These are phyloP conservation scores for Sanderia malayensis DNA, from an alignment of 30 jellyfish, hydroid and myxozoan genomes.

Conservation along the genomic window DNA sequence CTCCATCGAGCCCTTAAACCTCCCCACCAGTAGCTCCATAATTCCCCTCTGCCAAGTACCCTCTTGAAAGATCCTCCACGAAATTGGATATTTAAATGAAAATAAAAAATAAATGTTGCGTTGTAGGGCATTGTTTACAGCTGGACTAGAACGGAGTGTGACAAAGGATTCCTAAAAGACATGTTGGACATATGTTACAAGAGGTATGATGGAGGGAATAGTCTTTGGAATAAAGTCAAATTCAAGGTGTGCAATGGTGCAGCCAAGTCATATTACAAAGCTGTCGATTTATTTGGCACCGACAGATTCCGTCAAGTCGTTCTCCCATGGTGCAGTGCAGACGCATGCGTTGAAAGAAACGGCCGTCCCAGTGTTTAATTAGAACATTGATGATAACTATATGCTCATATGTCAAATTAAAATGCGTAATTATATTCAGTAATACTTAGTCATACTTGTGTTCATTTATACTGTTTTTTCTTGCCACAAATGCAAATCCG, in stretches of 20 bases:
- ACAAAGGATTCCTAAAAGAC: constrained; percentile 48
- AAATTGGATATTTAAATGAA: too few relatives aligned
- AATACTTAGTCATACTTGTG: too few relatives aligned
- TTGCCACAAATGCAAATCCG: too few relatives aligned
- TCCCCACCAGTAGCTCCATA: too few relatives aligned
- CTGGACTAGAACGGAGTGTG: constrained; percentile 63
- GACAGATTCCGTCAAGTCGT: neutral
- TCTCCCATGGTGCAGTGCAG: constrained; percentile 4
- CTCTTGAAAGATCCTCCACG: too few relatives aligned
- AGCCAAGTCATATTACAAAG: constrained; percentile 52
- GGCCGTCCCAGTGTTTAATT: constrained; percentile 5
- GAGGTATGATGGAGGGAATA: neutral
- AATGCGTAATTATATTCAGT: too few relatives aligned
- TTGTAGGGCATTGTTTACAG: constrained; percentile 55
- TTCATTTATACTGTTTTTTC: too few relatives aligned
- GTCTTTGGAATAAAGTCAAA: constrained; percentile 9
- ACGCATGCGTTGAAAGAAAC: neutral
- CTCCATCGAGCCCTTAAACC: too few relatives aligned
- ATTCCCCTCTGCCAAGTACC: too few relatives aligned
- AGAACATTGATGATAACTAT: too few relatives aligned
- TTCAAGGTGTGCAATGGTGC: constrained; percentile 27
- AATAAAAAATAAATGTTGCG: too few relatives aligned
- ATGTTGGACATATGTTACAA: constrained; percentile 30
- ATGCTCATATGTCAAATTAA: too few relatives aligned
- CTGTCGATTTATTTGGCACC: constrained; percentile 35